Conservation (phyloP, 2,797 vertebrate genomes). For the Phoxinus dragarum region DNA sequence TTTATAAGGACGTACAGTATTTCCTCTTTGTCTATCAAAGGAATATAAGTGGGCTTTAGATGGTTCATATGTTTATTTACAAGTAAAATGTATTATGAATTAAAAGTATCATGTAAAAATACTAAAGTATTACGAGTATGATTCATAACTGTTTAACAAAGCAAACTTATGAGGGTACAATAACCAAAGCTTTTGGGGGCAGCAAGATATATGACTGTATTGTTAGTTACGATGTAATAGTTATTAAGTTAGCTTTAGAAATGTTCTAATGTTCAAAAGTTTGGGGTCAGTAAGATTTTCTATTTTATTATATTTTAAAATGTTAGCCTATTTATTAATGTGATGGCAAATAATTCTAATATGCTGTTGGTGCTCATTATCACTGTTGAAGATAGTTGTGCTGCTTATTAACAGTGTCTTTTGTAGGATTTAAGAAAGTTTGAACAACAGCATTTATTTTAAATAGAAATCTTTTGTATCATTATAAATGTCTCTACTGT, state of each 20-base stretch:
- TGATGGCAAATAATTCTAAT: neutral
- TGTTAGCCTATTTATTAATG: neutral
- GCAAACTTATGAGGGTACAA: neutral
- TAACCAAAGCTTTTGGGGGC: neutral
- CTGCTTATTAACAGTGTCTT: neutral
- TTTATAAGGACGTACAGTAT: neutral
- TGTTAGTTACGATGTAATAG: neutral
- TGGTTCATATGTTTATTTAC: neutral
- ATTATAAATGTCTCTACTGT: neutral
- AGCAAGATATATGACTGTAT: neutral
- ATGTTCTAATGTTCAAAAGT: neutral
- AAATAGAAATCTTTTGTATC: neutral
- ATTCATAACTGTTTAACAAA: neutral
- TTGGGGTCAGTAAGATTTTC: neutral
- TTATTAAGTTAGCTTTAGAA: neutral
- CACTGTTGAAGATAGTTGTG: neutral
- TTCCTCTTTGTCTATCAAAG: conserved; percentile 4
- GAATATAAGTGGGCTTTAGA: neutral
- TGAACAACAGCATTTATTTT: neutral
- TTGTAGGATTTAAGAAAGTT: neutral
- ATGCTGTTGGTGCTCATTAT: neutral
- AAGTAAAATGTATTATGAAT: neutral
- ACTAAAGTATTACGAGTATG: neutral
- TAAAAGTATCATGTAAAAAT: neutral
- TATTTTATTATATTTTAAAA: neutral